Percentiles rank a stretch among this genome's conserved stretches.
These are phyloP conservation scores for Eristalinus sepulchralis DNA, from an alignment of 2,888 invertebrate species.

Conservation along the genomic window DNA sequence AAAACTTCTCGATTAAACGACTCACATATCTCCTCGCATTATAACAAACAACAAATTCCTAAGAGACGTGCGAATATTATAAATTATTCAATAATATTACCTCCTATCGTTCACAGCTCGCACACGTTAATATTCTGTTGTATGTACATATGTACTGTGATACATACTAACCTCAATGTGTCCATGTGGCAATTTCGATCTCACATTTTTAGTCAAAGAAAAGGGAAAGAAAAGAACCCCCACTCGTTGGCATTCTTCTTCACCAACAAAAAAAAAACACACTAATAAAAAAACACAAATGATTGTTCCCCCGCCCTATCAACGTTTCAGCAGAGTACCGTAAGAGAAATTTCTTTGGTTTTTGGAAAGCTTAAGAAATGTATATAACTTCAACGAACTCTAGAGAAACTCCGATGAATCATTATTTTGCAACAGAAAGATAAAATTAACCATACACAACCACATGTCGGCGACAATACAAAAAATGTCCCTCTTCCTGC, in stretches of 20 bases:
- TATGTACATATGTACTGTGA: neutral
- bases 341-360: slow-evolving; percentile 35
- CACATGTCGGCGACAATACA: neutral
- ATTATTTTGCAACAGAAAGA: neutral
- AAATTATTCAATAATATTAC: neutral
- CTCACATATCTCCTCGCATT: neutral
- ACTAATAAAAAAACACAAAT: neutral
- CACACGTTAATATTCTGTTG: neutral
- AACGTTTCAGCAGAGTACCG: neutral
- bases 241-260: neutral
- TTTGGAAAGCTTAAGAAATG: slow-evolving; percentile 23
- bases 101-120: neutral
- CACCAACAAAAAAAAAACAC: neutral
- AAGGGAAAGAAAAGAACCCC: neutral
- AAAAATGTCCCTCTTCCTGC: neutral
- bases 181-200: neutral
- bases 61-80: neutral
- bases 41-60: neutral
- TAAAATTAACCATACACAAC: neutral
- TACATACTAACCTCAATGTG: neutral
- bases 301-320: neutral
- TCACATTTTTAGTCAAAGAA: neutral
- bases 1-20: neutral
- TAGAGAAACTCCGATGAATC: slow-evolving; percentile 37
- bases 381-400: neutral